Conservation (phyloP, 2,888 invertebrate genomes). For the Chrysolina oricalcia region DNA sequence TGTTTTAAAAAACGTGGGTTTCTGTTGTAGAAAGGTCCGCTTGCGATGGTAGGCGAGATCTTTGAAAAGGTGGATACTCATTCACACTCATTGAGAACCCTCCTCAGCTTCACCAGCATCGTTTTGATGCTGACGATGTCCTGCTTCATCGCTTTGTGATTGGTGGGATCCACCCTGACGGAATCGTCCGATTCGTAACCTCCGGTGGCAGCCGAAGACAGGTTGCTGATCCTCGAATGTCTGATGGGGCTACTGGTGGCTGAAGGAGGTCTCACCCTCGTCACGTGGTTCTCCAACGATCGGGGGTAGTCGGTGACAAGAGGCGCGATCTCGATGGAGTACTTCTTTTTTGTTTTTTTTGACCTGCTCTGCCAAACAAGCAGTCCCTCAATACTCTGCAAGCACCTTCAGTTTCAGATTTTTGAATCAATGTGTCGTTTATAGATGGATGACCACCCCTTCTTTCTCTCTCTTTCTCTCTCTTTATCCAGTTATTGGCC, state of each 20-base stretch:
- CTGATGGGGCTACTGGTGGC: slow-evolving; percentile 64
- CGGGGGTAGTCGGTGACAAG: slow-evolving; percentile 74
- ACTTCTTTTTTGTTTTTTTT: too few species aligned
- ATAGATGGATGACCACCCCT: too few species aligned
- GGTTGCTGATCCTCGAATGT: slow-evolving; percentile 59
- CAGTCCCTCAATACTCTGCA: too few species aligned
- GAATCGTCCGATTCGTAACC: slow-evolving; percentile 73
- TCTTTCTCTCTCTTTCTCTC: too few species aligned
- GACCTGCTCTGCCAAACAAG: too few species aligned
- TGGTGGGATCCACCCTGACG: slow-evolving; percentile 76
- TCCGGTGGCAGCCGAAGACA: slow-evolving; percentile 59
- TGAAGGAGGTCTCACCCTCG: slow-evolving; percentile 58
- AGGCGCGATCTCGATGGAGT: slow-evolving; percentile 74
- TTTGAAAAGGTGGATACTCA: too few species aligned
- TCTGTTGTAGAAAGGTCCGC: too few species aligned
- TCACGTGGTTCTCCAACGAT: slow-evolving; percentile 67
- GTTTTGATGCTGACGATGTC: slow-evolving; percentile 91
- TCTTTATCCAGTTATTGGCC: too few species aligned
- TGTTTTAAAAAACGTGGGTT: too few species aligned
- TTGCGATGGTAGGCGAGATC: too few species aligned
- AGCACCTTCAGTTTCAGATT: too few species aligned
- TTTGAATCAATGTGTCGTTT: too few species aligned
- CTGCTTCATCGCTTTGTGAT: slow-evolving; percentile 85
- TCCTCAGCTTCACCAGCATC: slow-evolving; percentile 86
- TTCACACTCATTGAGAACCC: slow-evolving; percentile 91